Evolutionary conservation across 2,113 vertebrate genomes (phyloP), one percentile per base, ranked within the genome.

Genomic region (Melanostigma gelatinosum): DNA sequence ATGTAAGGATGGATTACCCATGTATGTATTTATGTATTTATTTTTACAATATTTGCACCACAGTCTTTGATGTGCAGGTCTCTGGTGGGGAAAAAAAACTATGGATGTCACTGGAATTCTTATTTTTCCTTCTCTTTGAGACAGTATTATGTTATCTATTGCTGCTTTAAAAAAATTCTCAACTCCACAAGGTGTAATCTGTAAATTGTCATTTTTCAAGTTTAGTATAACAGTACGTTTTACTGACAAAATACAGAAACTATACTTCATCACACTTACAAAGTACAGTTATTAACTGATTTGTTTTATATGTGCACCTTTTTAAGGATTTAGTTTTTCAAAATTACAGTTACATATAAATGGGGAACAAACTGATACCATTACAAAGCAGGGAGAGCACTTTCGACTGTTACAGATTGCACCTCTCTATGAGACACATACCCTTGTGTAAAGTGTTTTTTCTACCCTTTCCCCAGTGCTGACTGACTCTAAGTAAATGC

Each of bases 21-120:
- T 92, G 87, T 94, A 93, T 86, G 89, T 94, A 93, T 93, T 93
- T 93, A 94, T 93, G 91, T 94, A 94, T 94, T 93, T 93, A 93
- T 94, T 93, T 93, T 89, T 94, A 93, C 87, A 85, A 89, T 85
- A 78, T 92, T 90, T 93, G 88, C 88, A 88, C 92, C 90, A 80
- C 87, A 83, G 71, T 88, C 87, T 92, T 80, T 87, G 64, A 82
- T 27, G 70, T 88, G 77, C 88, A 90, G 82, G 64, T 88, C 80
- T 84, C 76, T 88, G 87, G 86, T 90, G 68, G 44, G 77, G 58
- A 83, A 87, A 88, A 79, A 78, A 63, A 89, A 77, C 67, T 83
- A 88, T 85, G 82, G 89, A 89, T 89, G 87, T 93, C 92, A 93
- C 92, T 94, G 89, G 90, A 92, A 84, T 82, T 87, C 82, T 73